Conservation (phyloP, 2,113 vertebrate genomes). For the Corvus cornix region DNA sequence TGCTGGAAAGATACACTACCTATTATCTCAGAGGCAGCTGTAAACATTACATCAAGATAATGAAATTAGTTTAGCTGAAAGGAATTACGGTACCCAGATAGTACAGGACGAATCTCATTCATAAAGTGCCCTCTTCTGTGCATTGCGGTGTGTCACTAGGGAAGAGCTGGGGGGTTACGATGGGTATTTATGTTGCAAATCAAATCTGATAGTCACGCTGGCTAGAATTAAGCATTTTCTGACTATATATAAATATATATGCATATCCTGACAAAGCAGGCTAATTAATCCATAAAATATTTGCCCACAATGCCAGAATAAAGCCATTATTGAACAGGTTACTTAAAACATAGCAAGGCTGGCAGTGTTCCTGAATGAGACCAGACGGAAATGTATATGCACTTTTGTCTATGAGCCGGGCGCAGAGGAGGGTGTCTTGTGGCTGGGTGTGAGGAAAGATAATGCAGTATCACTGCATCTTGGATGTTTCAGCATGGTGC, state of each 20-base stretch:
- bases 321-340: conserved; percentile 30
- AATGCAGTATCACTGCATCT: not conserved
- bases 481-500: not conserved
- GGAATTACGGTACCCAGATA: conserved; percentile 26
- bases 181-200: conserved; percentile 21
- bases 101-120: conserved; percentile 8
- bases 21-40: conserved; percentile 35
- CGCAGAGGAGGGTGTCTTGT: not conserved
- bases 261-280: conserved; percentile 8
- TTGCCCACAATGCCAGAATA: conserved; percentile 2
- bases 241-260: not conserved
- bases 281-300: conserved; percentile 49
- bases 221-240: conserved; percentile 40
- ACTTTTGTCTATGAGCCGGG: not conserved
- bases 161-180: not conserved
- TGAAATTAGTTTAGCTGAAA: conserved; percentile 46
- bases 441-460: not conserved
- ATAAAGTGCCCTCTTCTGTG: conserved; percentile 10
- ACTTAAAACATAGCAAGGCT: conserved; percentile 34
- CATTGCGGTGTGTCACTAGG: not conserved
- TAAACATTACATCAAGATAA: conserved; percentile 55
- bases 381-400: not conserved
- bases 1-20: conserved; percentile 13
- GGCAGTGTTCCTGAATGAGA: not conserved
- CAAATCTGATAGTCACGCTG: conserved; percentile 32